phyloP scores from a whole-genome alignment of 2,888 invertebrate genomes.

The Andrena minutula region DNA sequence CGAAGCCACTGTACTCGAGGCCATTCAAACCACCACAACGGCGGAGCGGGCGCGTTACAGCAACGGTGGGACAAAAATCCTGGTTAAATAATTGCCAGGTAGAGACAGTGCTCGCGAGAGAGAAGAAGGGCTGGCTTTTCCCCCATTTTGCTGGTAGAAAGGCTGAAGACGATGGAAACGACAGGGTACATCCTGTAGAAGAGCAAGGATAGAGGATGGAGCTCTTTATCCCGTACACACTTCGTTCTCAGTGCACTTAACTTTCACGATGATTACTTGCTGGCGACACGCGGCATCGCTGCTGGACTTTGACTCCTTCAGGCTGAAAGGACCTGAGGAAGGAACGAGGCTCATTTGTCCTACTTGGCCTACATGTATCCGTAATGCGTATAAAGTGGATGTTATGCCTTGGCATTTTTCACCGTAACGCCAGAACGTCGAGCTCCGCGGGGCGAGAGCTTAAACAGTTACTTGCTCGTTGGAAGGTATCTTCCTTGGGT shows the following conservation, averaged over 20 bases:
- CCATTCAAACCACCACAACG: conserved; percentile 52
- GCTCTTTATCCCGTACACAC: conserved; percentile 34
- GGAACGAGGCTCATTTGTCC: conserved; percentile 41
- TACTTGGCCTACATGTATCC: conserved; percentile 47
- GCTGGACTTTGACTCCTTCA: conserved; percentile 45
- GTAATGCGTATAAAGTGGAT: conserved; percentile 49
- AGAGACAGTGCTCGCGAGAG: conserved; percentile 34
- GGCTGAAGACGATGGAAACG: conserved; percentile 14
- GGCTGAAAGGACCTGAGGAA: conserved; percentile 2
- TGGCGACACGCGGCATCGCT: conserved; percentile 1
- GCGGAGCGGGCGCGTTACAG: conserved; percentile 4
- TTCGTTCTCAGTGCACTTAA: conserved; percentile 58
- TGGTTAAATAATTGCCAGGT: conserved; percentile 74
- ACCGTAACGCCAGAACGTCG: background rate
- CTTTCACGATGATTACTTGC: conserved; percentile 71
- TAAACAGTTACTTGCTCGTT: conserved; percentile 7
- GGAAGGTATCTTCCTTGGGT: background rate
- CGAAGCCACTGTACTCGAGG: conserved; percentile 65
- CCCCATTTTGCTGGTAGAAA: conserved; percentile 11
- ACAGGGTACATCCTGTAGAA: conserved; percentile 1
- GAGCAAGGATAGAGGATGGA: background rate
- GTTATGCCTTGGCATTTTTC: conserved; percentile 49
- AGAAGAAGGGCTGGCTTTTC: conserved; percentile 34
- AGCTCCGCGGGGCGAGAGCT: background rate
- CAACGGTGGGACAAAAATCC: conserved; percentile 66